Percentiles rank a stretch among this genome's conserved stretches.
These are phyloP conservation scores for Planococcus citri DNA, from an alignment of 1,140 invertebrate species.

Conservation along the genomic window DNA sequence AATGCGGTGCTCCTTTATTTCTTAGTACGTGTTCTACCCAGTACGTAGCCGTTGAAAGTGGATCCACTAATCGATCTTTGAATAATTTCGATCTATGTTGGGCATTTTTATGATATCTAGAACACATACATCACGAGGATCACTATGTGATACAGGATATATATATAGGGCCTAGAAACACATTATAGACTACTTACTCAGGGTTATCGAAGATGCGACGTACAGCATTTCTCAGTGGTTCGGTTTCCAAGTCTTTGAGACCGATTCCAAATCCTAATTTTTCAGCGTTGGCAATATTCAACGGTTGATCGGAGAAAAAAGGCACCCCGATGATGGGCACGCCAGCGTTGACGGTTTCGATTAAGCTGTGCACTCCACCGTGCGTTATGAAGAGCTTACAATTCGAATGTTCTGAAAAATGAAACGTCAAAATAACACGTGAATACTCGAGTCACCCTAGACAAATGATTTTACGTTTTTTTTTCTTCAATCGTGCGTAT, in stretches of 20 bases:
- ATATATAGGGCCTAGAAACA: too few species aligned
- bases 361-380: conserved; percentile 40
- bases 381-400: conserved; percentile 41
- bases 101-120: conserved; percentile 22
- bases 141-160: too few species aligned
- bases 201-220: conserved; percentile 24
- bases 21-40: conserved; percentile 32
- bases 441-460: background rate
- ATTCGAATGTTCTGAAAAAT: conserved; percentile 34
- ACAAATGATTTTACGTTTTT: too few species aligned
- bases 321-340: conserved; percentile 41
- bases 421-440: background rate
- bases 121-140: background rate
- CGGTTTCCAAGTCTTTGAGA: conserved; percentile 5
- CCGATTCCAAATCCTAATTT: conserved; percentile 30
- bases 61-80: conserved; percentile 27
- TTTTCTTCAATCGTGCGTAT: background rate
- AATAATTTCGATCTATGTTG: conserved; percentile 20
- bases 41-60: conserved; percentile 29
- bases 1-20: conserved; percentile 28
- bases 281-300: conserved; percentile 30
- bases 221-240: conserved; percentile 29
- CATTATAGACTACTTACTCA: background rate
- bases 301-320: conserved; percentile 33
- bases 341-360: conserved; percentile 39